Evolutionary conservation across 1,140 invertebrate genomes (phyloP), one percentile per base, ranked within the genome.

Genomic region (Drosophila tropicalis): DNA sequence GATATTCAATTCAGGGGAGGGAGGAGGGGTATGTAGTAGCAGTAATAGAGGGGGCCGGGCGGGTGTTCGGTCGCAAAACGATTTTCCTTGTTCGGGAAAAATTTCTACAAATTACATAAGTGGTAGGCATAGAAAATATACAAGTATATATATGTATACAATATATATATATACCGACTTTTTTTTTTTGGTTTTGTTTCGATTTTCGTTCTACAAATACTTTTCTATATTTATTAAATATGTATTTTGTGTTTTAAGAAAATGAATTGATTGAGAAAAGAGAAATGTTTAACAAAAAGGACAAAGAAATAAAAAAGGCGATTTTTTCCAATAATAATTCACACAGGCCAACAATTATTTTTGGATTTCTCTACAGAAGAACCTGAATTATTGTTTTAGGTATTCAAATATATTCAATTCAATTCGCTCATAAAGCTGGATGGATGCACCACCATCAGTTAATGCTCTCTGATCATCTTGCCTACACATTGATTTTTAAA

Each of bases 71-170:
- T 12, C 7, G 63, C 7, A 47, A 47, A 15, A 15, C 9, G 54
- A 1, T 57, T 65, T 66, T 67, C 36, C 71, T 68, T 61, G 67
- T 65, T 68, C 76, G 63, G 66, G 69, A 89, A 22, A 51, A 89
- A 81, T 89, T 63, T 85, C 84, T 89, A 89, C 84, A 89, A 89
- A 89, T 87, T 89, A 89, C 84, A 89, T 86, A 87, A 87, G 83
- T 87, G 83, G 79, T 89, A 89, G 84, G 84, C 84, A 89, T 89
- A 89, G 80, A 89, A 89, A 89, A 89, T 89, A 89, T 89, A 89
- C 84, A 89, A 89, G 73, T 89, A 89, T 84, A 83, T 72, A 76
- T 79, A 82, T 82, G 64, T 69, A 79, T 62, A 76, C 56, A 76
- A 68, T 75, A 76, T 86, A 81, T 85, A 82, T 87, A 86, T 81